Evolutionary conservation across 2,888 invertebrate genomes (phyloP), one percentile per base, ranked within the genome.

Genomic region (Euzophera pinguis): DNA sequence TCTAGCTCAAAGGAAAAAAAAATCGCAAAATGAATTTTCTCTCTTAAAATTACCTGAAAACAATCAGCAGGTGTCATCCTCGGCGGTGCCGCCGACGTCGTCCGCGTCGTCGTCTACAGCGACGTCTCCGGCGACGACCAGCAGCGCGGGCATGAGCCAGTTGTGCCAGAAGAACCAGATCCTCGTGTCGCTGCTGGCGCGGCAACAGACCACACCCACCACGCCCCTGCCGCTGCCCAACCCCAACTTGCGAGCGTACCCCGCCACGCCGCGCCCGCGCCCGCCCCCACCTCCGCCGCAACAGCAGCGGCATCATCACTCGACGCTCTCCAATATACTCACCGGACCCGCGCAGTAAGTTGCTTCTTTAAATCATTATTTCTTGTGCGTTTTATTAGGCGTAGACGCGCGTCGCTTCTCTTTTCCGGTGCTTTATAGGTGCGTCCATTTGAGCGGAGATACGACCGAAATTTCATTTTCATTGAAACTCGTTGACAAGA

Each of bases 111-210:
- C 75, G 6, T 70, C 79, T 34, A 71, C 70, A 14, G 84, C 67
- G 47, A 75, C 76, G 14, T 84, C 80, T 50, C 78, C 82, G n/a
- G 71, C 74, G 38, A 67, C 76, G 5, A 78, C 73, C 61, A 69
- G 72, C 59, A 69, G 71, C 57, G 65, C 79, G 39, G 84, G 84
- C 63, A 90, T 86, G 78, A 95, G 95, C 65, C 93, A 93, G 62
- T 89, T 97, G 49, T 95, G 95, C 81, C 94, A 95, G 80, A 94
- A 93, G 75, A 97, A 97, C 79, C 94, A 94, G 78, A 97, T 97
- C 93, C 90, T 97, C 63, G 97, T 96, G 37, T 94, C 94, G 41
- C 82, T 97, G 65, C 84, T 97, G 72, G 96, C 95, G 51, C 94
- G 95, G 75, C 94, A 95, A 65, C 93, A 94, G 59, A 91, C 93